Percentiles rank a stretch among this genome's conserved stretches.
Evolutionary conservation across 1,140 invertebrate species (phyloP).

Genomic region (Belonocnema kinseyi): DNA sequence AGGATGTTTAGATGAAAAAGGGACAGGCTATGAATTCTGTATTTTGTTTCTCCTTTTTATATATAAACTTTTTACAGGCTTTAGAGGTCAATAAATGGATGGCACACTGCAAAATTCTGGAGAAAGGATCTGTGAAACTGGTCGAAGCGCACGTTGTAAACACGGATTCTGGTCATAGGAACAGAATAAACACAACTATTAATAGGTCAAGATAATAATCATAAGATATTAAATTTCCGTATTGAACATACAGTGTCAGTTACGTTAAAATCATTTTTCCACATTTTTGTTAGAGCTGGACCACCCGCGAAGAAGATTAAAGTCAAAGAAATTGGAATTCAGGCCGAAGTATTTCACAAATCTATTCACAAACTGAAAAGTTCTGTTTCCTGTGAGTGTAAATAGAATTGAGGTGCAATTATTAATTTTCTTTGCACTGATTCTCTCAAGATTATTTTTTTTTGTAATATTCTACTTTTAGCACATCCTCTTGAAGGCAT

Average conservation of each 20-base stretch:
- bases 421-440: neutral
- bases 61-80: constrained; percentile 44
- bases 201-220: neutral
- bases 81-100: constrained; percentile 58
- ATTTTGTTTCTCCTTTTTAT: constrained; percentile 27
- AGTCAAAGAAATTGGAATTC: constrained; percentile 49
- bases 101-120: constrained; percentile 63
- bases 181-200: neutral
- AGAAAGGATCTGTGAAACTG: constrained; percentile 60
- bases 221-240: neutral
- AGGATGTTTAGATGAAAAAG: too few relatives aligned
- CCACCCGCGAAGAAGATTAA: constrained; percentile 24
- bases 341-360: constrained; percentile 44
- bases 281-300: neutral
- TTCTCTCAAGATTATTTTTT: neutral
- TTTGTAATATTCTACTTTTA: constrained; percentile 44
- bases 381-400: constrained; percentile 42
- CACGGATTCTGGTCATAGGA: constrained; percentile 8
- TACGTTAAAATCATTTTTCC: neutral
- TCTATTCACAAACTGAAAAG: constrained; percentile 40
- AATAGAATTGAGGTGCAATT: neutral
- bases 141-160: constrained; percentile 53
- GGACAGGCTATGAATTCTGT: too few relatives aligned
- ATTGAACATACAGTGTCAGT: neutral
- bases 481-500: constrained; percentile 64